Conservation (phyloP, 2,888 invertebrate genomes). For the Tiphia femorata region DNA sequence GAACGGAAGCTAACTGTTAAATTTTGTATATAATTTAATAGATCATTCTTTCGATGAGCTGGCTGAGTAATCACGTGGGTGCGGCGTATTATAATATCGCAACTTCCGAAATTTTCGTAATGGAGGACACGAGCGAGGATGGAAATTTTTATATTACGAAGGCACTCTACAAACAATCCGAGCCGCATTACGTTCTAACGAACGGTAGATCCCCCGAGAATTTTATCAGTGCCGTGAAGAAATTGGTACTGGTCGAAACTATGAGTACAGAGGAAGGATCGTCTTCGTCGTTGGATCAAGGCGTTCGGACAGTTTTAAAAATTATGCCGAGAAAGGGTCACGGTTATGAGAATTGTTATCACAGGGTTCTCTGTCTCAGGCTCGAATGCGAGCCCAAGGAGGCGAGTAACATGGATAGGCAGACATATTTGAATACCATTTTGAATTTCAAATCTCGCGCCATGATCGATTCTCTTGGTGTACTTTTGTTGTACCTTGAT, state of each 20-base stretch:
- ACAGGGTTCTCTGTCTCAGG: conserved; percentile 71
- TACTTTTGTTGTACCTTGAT: conserved; percentile 79
- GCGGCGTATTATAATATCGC: conserved; percentile 79
- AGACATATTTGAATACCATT: conserved; percentile 74
- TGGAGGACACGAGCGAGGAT: conserved; percentile 79
- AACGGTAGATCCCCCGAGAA: conserved; percentile 72
- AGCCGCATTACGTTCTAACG: conserved; percentile 72
- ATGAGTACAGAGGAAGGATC: conserved; percentile 41
- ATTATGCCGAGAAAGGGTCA: conserved; percentile 74
- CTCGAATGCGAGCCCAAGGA: conserved; percentile 72
- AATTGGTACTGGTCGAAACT: conserved; percentile 58
- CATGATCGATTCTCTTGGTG: conserved; percentile 80
- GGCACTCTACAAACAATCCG: conserved; percentile 74
- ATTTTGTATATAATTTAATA: conserved; percentile 49
- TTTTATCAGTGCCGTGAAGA: conserved; percentile 71
- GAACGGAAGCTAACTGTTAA: not conserved
- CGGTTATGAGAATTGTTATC: conserved; percentile 73
- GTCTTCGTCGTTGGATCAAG: conserved; percentile 19
- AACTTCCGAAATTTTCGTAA: conserved; percentile 76
- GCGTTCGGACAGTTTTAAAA: conserved; percentile 70
- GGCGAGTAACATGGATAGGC: conserved; percentile 72
- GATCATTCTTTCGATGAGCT: conserved; percentile 76
- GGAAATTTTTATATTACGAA: conserved; percentile 75
- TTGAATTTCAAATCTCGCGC: conserved; percentile 75
- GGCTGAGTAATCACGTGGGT: conserved; percentile 78